Evolutionary conservation across 2,113 vertebrate genomes (phyloP).

Genomic region (Solea solea): DNA sequence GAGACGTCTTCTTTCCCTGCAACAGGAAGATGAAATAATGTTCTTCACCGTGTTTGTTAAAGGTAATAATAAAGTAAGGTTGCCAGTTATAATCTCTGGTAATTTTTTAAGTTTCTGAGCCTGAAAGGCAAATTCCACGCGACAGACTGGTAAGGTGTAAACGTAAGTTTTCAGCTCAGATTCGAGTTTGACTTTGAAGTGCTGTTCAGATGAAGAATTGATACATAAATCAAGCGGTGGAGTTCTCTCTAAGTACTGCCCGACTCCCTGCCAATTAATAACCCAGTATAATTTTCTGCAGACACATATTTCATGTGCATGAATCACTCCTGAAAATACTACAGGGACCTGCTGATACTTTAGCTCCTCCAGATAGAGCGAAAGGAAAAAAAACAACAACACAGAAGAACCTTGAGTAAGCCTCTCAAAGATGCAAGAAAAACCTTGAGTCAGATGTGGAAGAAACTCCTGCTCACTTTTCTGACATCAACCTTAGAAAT

Average conservation of each 20-base stretch:
- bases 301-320: conserved; percentile 58
- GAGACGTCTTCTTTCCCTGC: no score
- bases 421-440: background rate
- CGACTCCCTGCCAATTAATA: conserved; percentile 69
- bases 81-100: background rate
- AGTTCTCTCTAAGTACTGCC: conserved; percentile 55
- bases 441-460: background rate
- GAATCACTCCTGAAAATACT: conserved; percentile 55
- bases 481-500: no score
- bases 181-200: conserved; percentile 54
- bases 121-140: background rate
- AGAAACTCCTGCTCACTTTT: no score
- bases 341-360: conserved; percentile 42
- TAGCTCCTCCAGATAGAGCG: background rate
- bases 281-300: conserved; percentile 48
- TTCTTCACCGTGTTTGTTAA: background rate
- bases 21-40: no score
- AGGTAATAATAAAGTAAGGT: background rate
- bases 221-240: conserved; percentile 59
- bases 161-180: conserved; percentile 27
- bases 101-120: conserved; percentile 1
- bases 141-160: background rate
- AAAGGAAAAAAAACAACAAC: background rate
- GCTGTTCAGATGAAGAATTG: conserved; percentile 62
- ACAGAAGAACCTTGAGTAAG: background rate